Evolutionary conservation across 2,888 invertebrate genomes (phyloP), one percentile per base, ranked within the genome.

Genomic region (Brachypalpus laphriformis): DNA sequence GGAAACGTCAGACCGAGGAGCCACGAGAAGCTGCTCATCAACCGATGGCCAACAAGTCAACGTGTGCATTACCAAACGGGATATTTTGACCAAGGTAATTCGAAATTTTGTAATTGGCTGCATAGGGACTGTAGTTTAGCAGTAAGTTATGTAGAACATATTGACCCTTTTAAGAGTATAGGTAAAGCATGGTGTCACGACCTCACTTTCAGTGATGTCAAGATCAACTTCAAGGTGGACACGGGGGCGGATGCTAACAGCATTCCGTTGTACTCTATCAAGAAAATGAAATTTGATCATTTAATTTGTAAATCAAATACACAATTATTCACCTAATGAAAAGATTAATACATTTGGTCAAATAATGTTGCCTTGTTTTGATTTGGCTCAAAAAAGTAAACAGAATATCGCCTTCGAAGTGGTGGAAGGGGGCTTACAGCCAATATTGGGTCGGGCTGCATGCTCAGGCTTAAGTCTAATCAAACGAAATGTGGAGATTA

Each of bases 181-280:
- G 14, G 31, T n/a, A 66, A 49, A 16, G 5, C 51, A 51, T 66
- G 49, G 49, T 16, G 16, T 49, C 65, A 65, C 31, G 18, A 61
- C n/a, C 20, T 59, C 25, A 40, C 8, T 14, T 59, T 75, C 40
- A 61, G 63, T 49, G 54, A 65, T 76, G 75, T 63, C 4, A 56
- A 47, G 54, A 63, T 82, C 22, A 76, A 56, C 14, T 76, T 71
- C 56, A 76, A 82, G n/a, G n/a, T n/a, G n/a, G n/a, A n/a, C n/a
- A n/a, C n/a, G n/a, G n/a, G n/a, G n/a, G n/a, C n/a, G n/a, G n/a
- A n/a, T n/a, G n/a, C n/a, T n/a, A n/a, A n/a, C n/a, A n/a, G n/a
- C n/a, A n/a, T n/a, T n/a, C n/a, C n/a, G n/a, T n/a, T n/a, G n/a
- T n/a, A n/a, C n/a, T n/a, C n/a, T n/a, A n/a, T n/a, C n/a, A n/a